phyloP scores from a whole-genome alignment of 2,113 vertebrate genomes.

The Cyanoramphus novaezelandiae region DNA sequence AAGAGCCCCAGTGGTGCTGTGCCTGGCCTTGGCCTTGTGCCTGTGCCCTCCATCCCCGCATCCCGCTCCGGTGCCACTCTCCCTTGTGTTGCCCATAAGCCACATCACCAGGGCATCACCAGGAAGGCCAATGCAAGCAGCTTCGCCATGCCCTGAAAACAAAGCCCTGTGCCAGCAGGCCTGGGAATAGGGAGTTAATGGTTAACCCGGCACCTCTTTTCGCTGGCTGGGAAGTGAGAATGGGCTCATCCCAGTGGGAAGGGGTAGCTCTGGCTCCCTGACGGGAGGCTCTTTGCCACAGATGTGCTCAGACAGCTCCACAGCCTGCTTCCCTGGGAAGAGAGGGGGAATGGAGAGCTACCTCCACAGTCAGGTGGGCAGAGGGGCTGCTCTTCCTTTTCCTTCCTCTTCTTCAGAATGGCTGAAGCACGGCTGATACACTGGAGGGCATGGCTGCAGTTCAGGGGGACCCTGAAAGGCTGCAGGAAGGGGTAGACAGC shows the following conservation, averaged over 20 bases:
- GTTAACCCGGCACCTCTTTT: neutral
- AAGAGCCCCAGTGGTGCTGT: neutral
- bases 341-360: neutral
- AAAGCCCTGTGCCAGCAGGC: neutral
- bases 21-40: neutral
- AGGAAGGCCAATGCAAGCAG: neutral
- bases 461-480: neutral
- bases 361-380: neutral
- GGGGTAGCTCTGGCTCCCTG: neutral
- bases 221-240: neutral
- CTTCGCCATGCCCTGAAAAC: neutral
- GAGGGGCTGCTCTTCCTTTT: neutral
- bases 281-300: neutral
- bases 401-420: neutral
- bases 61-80: neutral
- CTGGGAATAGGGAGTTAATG: neutral
- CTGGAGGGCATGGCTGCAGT: neutral
- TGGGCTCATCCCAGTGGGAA: neutral
- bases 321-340: neutral
- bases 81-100: neutral
- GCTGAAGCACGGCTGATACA: neutral
- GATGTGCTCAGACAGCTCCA: neutral
- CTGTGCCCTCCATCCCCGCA: neutral
- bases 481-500: neutral
- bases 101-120: fast-evolving